Percentiles rank a stretch among this genome's conserved stretches.
These are phyloP conservation scores for Diadegma fenestrale DNA, from an alignment of 2,888 invertebrate species.

Conservation along the genomic window DNA sequence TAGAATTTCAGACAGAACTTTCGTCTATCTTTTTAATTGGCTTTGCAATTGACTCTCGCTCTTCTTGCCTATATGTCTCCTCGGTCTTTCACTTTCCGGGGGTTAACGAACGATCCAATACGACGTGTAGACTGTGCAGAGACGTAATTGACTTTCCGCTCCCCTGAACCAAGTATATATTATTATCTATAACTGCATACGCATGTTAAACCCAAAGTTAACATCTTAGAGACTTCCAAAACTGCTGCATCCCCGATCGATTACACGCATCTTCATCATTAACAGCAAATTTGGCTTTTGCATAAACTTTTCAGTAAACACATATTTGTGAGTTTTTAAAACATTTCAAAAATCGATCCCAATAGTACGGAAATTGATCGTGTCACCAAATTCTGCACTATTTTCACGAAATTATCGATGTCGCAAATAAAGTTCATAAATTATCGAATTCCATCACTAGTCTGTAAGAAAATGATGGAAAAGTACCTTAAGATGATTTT, in stretches of 20 bases:
- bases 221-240: neutral
- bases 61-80: slow-evolving; percentile 44
- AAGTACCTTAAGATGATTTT: too few relatives aligned
- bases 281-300: neutral
- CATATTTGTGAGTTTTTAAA: too few relatives aligned
- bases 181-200: neutral
- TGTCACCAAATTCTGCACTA: too few relatives aligned
- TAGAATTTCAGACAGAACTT: slow-evolving; percentile 40
- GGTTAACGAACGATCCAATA: slow-evolving; percentile 59
- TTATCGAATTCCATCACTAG: too few relatives aligned
- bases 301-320: neutral
- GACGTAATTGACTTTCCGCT: slow-evolving; percentile 58
- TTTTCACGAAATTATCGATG: too few relatives aligned
- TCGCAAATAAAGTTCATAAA: too few relatives aligned
- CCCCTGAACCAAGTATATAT: neutral
- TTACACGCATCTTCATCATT: neutral
- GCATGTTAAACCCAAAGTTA: neutral
- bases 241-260: neutral
- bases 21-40: slow-evolving; percentile 66
- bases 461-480: too few relatives aligned
- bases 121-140: slow-evolving; percentile 27
- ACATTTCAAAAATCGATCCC: too few relatives aligned
- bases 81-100: slow-evolving; percentile 23
- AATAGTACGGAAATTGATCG: too few relatives aligned
- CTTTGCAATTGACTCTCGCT: slow-evolving; percentile 63